Conservation (phyloP, 2,797 vertebrate species). For the Pteronotus mesoamericanus region DNA sequence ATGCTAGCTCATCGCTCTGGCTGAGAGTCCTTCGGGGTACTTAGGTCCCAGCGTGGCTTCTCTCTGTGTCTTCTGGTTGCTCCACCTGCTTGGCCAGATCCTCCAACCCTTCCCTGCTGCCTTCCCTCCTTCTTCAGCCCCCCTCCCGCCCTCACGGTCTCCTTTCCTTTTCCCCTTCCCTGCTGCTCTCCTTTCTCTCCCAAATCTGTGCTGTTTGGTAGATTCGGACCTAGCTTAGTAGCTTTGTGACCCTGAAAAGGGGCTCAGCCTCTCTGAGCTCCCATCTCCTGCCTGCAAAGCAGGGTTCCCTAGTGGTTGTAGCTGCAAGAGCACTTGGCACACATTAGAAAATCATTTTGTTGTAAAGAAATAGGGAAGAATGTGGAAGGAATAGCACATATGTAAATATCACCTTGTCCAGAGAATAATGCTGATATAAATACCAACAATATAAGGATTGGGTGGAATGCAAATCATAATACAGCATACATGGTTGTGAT, state of each 20-base stretch:
- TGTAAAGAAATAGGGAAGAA: not conserved
- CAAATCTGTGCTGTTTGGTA: not conserved
- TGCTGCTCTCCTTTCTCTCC: not conserved
- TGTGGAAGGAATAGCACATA: not conserved
- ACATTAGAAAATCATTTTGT: not conserved
- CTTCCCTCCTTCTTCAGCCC: no score
- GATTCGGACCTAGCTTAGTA: not conserved
- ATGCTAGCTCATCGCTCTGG: not conserved
- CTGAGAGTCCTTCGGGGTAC: not conserved
- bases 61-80: not conserved
- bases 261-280: not conserved
- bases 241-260: constrained; percentile 18
- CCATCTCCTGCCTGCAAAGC: not conserved
- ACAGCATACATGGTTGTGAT: not conserved
- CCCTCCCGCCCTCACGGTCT: not conserved
- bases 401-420: not conserved
- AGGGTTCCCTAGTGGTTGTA: not conserved
- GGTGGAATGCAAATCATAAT: not conserved
- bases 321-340: no score
- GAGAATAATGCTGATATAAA: not conserved
- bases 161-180: not conserved
- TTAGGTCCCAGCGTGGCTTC: not conserved
- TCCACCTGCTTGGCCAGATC: not conserved
- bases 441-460: not conserved
- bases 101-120: not conserved